Evolutionary conservation across 2,113 vertebrate genomes (phyloP).

Genomic region (Lethenteron reissneri): DNA sequence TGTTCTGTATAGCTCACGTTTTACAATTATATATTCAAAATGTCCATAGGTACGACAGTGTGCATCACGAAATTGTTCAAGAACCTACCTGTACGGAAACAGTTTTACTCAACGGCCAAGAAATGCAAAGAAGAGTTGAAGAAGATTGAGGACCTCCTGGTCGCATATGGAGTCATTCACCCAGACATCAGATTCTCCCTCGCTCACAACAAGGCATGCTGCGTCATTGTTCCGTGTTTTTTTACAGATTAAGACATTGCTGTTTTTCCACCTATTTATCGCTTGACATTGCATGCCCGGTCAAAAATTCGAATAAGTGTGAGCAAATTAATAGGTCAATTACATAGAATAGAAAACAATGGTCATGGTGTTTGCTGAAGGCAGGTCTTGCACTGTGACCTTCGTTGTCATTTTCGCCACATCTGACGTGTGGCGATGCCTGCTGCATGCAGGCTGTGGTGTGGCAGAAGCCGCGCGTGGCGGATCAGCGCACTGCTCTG

Average conservation of each 20-base stretch:
- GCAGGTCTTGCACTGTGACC: too few relatives aligned
- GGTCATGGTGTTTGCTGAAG: too few relatives aligned
- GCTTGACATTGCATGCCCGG: too few relatives aligned
- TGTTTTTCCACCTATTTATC: too few relatives aligned
- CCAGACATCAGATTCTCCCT: slow-evolving; percentile 59
- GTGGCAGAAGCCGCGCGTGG: slow-evolving; percentile 71
- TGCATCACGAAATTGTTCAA: slow-evolving; percentile 58
- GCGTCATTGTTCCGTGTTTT: neutral
- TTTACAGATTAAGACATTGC: neutral
- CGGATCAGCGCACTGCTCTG: slow-evolving; percentile 60
- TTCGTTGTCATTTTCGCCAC: too few relatives aligned
- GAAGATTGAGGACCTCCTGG: slow-evolving; percentile 56
- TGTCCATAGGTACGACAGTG: slow-evolving; percentile 54
- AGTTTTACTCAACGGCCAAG: slow-evolving; percentile 56
- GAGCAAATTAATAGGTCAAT: too few relatives aligned
- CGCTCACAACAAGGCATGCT: slow-evolving; percentile 64
- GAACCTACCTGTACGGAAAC: slow-evolving; percentile 78
- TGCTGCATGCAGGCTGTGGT: slow-evolving; percentile 56
- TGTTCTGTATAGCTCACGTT: neutral
- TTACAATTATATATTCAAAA: slow-evolving; percentile 17
- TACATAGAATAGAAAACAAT: too few relatives aligned
- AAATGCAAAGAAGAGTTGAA: slow-evolving; percentile 83
- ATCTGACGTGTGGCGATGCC: slow-evolving; percentile 9
- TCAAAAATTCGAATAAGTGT: too few relatives aligned
- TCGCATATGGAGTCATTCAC: slow-evolving; percentile 56